A percentile compares a stretch with the other conserved stretches of the same genome.
These are phyloP conservation scores for Tauraco hartlaubi DNA, from an alignment of 2,797 vertebrate genomes.

Conservation along the genomic window DNA sequence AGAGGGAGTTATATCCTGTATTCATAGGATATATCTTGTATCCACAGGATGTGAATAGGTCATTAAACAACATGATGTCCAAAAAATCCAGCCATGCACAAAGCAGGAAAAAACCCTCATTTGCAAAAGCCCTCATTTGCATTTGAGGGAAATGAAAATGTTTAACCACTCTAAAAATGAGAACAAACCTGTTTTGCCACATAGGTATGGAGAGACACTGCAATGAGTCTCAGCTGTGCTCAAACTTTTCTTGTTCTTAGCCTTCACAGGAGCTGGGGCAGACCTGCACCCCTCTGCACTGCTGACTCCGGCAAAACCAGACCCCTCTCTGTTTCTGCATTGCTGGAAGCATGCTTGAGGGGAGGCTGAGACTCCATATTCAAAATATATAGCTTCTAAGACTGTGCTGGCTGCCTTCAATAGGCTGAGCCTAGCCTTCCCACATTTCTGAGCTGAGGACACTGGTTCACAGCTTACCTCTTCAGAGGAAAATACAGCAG, in stretches of 20 bases:
- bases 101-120: background rate
- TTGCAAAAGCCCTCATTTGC: background rate
- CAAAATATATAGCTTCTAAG: background rate
- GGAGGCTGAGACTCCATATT: background rate
- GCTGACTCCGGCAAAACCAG: background rate
- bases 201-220: background rate
- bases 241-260: background rate
- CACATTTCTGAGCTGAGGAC: background rate
- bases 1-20: background rate
- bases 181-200: background rate
- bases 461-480: background rate
- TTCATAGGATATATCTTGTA: background rate
- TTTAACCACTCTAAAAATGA: background rate
- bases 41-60: background rate
- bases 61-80: background rate
- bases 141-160: background rate
- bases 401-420: background rate
- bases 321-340: background rate
- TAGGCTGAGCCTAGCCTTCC: background rate
- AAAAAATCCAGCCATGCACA: background rate
- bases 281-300: background rate
- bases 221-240: background rate
- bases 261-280: background rate
- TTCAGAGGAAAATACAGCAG: background rate
- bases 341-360: rapidly evolving